phyloP scores from a whole-genome alignment of 1,140 invertebrate genomes.

The Bombus terrestris region DNA sequence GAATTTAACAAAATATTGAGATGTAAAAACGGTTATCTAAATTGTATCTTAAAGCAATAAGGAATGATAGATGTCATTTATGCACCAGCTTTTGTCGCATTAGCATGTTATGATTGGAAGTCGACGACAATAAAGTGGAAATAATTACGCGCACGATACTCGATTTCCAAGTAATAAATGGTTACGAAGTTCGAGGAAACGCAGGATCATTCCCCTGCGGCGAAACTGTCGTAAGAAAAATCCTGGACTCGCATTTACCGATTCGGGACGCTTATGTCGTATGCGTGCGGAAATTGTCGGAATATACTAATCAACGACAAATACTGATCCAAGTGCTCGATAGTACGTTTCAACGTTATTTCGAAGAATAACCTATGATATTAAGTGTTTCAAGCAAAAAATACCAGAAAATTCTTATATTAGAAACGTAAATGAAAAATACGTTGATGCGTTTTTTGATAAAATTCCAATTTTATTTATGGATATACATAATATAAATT shows the following conservation, averaged over 20 bases:
- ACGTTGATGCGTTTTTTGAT: no score
- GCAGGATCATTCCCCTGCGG: not conserved
- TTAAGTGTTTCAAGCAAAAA: no score
- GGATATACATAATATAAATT: no score
- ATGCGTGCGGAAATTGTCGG: slow-evolving; percentile 13
- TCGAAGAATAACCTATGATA: no score
- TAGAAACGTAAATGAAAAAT: no score
- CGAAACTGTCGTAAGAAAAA: slow-evolving; percentile 2
- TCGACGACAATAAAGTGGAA: not conserved
- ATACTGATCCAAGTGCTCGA: slow-evolving; percentile 4
- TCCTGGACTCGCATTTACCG: slow-evolving; percentile 30
- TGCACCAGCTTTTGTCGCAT: not conserved
- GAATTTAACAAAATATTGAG: not conserved
- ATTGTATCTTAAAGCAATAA: not conserved
- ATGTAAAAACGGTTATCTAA: not conserved
- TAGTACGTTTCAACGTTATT: not conserved
- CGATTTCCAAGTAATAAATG: not conserved
- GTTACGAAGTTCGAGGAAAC: not conserved
- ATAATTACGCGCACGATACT: slow-evolving; percentile 25
- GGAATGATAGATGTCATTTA: no score
- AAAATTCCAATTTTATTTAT: no score
- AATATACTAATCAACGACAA: slow-evolving; percentile 14
- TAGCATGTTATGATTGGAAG: not conserved
- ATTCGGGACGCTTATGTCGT: slow-evolving; percentile 43
- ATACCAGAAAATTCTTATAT: no score